Conservation (phyloP, 2,797 vertebrate genomes). For the Masticophis lateralis region DNA sequence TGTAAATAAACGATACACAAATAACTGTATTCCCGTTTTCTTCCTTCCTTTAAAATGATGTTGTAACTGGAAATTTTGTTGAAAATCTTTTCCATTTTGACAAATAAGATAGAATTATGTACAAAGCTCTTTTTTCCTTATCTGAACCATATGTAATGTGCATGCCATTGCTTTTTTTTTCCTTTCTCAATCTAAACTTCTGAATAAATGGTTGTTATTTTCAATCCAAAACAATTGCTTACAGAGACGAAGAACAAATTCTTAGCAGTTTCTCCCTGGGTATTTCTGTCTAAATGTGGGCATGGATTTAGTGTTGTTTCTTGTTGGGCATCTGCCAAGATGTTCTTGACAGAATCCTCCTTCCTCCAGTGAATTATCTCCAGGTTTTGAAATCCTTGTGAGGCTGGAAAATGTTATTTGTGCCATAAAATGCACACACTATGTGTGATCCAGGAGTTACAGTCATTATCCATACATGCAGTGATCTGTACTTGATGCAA, state of each 20-base stretch:
- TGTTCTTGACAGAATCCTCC: background rate
- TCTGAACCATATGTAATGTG: slow-evolving; percentile 45
- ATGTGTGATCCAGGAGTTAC: background rate
- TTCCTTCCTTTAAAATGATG: slow-evolving; percentile 8
- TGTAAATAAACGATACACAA: background rate
- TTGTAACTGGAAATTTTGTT: slow-evolving; percentile 20
- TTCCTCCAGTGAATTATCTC: background rate
- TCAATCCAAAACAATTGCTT: slow-evolving; percentile 49
- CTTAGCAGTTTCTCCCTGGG: slow-evolving; percentile 29
- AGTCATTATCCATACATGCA: background rate
- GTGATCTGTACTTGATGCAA: background rate
- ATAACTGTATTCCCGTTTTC: background rate
- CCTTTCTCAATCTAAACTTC: slow-evolving; percentile 19
- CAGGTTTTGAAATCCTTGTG: background rate
- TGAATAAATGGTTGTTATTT: slow-evolving; percentile 51
- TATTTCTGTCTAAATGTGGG: background rate
- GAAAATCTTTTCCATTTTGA: slow-evolving; percentile 33
- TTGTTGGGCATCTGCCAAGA: background rate
- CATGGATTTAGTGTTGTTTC: background rate
- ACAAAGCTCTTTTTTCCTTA: background rate
- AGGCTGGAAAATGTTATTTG: background rate
- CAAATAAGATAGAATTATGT: slow-evolving; percentile 45
- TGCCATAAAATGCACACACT: background rate
- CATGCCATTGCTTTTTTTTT: background rate
- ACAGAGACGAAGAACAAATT: slow-evolving; percentile 20